Conservation (phyloP, 2,888 invertebrate genomes). For the Heliconius erato region DNA sequence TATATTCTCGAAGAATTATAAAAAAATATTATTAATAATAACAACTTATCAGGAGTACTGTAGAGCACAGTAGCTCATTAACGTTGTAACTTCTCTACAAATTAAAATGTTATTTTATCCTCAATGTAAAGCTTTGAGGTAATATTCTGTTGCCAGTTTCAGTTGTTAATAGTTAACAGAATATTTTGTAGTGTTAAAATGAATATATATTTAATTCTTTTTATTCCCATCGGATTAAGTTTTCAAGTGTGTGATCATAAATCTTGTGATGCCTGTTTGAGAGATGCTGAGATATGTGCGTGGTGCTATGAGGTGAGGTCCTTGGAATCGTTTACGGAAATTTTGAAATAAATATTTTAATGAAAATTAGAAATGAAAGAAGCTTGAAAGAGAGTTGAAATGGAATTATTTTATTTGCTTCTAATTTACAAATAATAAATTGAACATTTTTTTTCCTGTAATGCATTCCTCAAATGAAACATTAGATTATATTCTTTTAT, state of each 20-base stretch:
- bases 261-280: slow-evolving; percentile 70
- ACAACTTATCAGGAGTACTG: not conserved
- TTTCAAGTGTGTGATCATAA: slow-evolving; percentile 59
- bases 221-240: slow-evolving; percentile 43
- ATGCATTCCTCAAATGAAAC: too few relatives aligned
- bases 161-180: slow-evolving; percentile 3
- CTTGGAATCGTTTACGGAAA: not conserved
- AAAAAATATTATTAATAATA: too few relatives aligned
- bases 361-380: too few relatives aligned
- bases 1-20: too few relatives aligned
- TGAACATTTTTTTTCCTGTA: too few relatives aligned
- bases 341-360: not conserved
- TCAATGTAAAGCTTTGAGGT: not conserved
- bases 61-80: not conserved
- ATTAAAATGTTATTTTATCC: not conserved
- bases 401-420: not conserved
- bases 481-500: not conserved
- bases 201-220: slow-evolving; percentile 38
- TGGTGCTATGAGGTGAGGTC: slow-evolving; percentile 70
- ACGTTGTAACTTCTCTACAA: not conserved
- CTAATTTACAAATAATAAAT: not conserved
- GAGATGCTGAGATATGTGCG: slow-evolving; percentile 62
- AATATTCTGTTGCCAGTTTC: not conserved
- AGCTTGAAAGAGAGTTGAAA: not conserved
- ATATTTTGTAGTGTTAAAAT: not conserved